Percentiles rank a stretch among this genome's conserved stretches.
Conservation (phyloP, 2,797 vertebrate genomes). For the Vipera ursinii region DNA sequence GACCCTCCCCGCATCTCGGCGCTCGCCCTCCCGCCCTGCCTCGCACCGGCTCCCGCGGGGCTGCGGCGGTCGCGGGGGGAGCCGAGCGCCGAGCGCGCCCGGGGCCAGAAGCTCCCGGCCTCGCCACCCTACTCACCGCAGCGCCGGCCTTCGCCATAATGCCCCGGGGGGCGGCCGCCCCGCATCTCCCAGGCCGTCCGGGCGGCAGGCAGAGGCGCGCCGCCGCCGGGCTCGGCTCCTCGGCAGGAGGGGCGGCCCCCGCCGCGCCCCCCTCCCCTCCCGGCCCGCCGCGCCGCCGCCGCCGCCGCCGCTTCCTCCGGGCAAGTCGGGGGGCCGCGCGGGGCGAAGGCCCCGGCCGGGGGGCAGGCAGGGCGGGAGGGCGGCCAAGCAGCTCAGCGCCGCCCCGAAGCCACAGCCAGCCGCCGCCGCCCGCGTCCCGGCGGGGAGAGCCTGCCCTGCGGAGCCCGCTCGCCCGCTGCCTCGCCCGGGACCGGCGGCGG, state of each 20-base stretch:
- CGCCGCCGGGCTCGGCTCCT: not conserved
- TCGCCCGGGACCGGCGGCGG: not conserved
- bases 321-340: slow-evolving; percentile 34
- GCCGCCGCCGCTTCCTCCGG: not conserved
- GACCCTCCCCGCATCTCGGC: not conserved
- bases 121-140: not conserved
- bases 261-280: not conserved
- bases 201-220: slow-evolving; percentile 8
- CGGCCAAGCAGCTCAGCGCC: not conserved
- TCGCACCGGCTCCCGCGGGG: not conserved
- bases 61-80: not conserved
- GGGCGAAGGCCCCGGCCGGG: slow-evolving; percentile 49
- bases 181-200: slow-evolving; percentile 48
- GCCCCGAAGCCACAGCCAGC: not conserved
- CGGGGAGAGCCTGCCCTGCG: not conserved
- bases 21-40: not conserved
- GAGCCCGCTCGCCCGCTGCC: not conserved
- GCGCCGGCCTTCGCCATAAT: not conserved
- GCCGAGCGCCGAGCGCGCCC: not conserved
- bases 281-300: not conserved
- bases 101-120: not conserved
- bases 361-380: not conserved
- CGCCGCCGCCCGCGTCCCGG: rapidly evolving
- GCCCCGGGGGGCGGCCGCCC: slow-evolving; percentile 36
- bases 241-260: slow-evolving; percentile 29